phyloP scores from a whole-genome alignment of 1,140 invertebrate genomes.

The Papilio polyxenes region DNA sequence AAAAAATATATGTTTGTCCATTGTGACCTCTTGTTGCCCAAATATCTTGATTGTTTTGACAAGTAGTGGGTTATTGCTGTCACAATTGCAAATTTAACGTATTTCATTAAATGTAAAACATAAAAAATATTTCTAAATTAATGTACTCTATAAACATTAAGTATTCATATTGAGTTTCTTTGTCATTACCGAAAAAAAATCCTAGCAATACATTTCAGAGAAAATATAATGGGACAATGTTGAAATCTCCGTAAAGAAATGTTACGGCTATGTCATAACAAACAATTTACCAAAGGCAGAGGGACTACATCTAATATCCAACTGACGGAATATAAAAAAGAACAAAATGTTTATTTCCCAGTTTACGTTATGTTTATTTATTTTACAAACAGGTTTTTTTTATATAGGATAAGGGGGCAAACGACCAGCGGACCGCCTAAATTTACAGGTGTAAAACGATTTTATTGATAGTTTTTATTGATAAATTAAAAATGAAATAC shows the following conservation, averaged over 20 bases:
- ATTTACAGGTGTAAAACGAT: not conserved
- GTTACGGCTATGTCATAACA: constrained; percentile 24
- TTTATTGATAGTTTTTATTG: not conserved
- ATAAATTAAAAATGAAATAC: not conserved
- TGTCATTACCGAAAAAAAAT: not conserved
- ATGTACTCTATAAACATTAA: not conserved
- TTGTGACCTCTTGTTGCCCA: too few relatives aligned
- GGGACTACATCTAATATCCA: constrained; percentile 32
- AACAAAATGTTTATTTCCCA: constrained; percentile 31
- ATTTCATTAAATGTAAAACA: too few relatives aligned
- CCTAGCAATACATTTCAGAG: constrained; percentile 20
- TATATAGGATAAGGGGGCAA: too few relatives aligned
- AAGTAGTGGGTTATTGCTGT: too few relatives aligned
- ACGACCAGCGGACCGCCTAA: too few relatives aligned
- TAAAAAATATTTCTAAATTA: not conserved
- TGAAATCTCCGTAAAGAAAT: constrained; percentile 32
- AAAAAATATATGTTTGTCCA: too few relatives aligned
- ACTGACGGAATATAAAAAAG: constrained; percentile 14
- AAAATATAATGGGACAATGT: constrained; percentile 25
- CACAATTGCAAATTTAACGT: too few relatives aligned
- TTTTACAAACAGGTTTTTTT: too few relatives aligned
- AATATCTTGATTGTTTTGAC: too few relatives aligned
- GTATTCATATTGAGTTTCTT: not conserved
- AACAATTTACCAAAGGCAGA: constrained; percentile 32
- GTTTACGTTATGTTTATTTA: constrained; percentile 20